These are phyloP conservation scores for Borostomias antarcticus DNA, from an alignment of 2,797 vertebrate genomes.

Conservation along the genomic window DNA sequence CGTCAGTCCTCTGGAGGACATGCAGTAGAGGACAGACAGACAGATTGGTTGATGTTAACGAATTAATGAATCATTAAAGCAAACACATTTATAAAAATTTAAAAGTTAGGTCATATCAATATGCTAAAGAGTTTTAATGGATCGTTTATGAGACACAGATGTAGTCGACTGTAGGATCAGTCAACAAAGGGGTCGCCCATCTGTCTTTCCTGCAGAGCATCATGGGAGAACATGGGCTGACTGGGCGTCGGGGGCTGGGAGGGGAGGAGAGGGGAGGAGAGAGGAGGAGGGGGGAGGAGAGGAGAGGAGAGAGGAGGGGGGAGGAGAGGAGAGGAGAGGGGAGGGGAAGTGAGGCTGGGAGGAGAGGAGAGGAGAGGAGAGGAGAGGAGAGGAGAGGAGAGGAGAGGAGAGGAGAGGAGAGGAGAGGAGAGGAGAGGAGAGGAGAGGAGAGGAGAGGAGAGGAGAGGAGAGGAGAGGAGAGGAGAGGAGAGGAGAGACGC, in stretches of 20 bases:
- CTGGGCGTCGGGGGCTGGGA: too few relatives aligned
- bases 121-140: too few relatives aligned
- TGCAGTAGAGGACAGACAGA: too few relatives aligned
- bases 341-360: constrained; percentile 21
- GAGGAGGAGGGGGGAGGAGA: too few relatives aligned
- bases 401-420: constrained; percentile 42
- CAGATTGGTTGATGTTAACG: too few relatives aligned
- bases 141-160: too few relatives aligned
- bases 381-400: too few relatives aligned
- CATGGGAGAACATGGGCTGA: not conserved
- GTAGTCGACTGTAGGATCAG: constrained; percentile 16
- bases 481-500: constrained; percentile 46
- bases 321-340: constrained; percentile 19
- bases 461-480: constrained; percentile 16
- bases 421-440: constrained; percentile 28
- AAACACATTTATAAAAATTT: too few relatives aligned
- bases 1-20: too few relatives aligned
- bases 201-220: constrained; percentile 2
- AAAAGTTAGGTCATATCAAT: too few relatives aligned
- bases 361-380: too few relatives aligned
- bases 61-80: too few relatives aligned
- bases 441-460: constrained; percentile 26
- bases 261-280: constrained; percentile 39
- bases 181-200: constrained; percentile 17
- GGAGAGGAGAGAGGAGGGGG: not conserved